Conservation (phyloP, 2,113 vertebrate genomes). For the Axis porcinus region DNA sequence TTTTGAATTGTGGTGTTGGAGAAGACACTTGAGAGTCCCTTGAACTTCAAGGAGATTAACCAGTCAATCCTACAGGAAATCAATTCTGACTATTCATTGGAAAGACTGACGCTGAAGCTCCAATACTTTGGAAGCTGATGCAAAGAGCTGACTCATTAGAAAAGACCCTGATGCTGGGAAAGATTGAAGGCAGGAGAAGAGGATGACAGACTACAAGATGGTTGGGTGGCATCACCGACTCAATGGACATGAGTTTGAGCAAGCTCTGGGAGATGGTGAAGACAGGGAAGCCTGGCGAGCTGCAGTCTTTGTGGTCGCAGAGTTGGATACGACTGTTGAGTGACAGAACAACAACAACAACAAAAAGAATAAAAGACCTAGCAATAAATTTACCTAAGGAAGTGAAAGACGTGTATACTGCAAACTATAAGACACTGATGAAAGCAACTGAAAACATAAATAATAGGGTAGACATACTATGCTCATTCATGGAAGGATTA, state of each 20-base stretch:
- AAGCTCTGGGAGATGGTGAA: not conserved
- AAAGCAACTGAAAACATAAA: not conserved
- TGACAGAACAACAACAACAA: not conserved
- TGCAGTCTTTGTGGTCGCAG: not conserved
- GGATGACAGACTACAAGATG: not conserved
- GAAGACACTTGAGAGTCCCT: not conserved
- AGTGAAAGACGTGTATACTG: not conserved
- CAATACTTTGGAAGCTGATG: not conserved
- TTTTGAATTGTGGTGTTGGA: not conserved
- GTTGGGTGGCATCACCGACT: not conserved
- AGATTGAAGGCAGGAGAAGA: not conserved
- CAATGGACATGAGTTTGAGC: not conserved
- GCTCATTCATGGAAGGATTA: not conserved
- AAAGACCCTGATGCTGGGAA: not conserved
- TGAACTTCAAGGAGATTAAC: not conserved
- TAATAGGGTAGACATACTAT: not conserved
- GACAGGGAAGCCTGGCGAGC: not conserved
- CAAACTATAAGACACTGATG: not conserved
- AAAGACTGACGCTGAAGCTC: not conserved
- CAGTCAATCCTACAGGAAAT: not conserved
- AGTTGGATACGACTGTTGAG: not conserved
- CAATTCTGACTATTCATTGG: not conserved
- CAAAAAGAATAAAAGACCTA: not conserved
- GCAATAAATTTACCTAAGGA: not conserved
- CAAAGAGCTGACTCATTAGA: not conserved